These are phyloP conservation scores for Geopemphigus sp. DNA, from an alignment of 1,140 invertebrate species.

Conservation along the genomic window DNA sequence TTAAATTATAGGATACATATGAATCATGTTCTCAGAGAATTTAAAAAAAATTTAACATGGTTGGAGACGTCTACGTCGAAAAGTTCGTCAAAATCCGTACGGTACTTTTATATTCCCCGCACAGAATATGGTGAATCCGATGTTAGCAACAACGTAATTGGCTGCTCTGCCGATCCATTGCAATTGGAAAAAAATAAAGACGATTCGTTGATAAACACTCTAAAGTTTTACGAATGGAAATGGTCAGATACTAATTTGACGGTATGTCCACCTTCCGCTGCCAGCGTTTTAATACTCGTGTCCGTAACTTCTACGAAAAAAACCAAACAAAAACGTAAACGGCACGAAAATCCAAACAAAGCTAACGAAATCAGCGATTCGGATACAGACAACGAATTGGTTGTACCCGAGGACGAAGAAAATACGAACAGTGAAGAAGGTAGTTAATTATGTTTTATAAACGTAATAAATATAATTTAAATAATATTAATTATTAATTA, in stretches of 20 bases:
- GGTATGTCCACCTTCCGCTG: slow-evolving; percentile 1
- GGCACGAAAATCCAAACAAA: neutral
- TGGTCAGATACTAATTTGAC: neutral
- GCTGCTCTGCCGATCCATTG: neutral
- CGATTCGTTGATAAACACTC: neutral
- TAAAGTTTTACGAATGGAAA: slow-evolving; percentile 30
- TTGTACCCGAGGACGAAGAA: slow-evolving; percentile 1
- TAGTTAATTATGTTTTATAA: too few relatives aligned
- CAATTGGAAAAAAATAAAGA: neutral
- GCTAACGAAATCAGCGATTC: neutral
- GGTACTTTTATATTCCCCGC: slow-evolving; percentile 9
- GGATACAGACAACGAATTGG: slow-evolving; percentile 11
- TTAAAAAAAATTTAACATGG: slow-evolving; percentile 33
- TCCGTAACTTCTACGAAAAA: neutral
- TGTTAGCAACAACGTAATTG: neutral
- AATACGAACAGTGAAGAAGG: neutral
- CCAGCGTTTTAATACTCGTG: slow-evolving; percentile 9
- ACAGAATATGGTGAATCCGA: neutral
- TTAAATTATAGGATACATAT: neutral
- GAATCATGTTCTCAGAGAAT: slow-evolving; percentile 26
- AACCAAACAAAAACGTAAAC: neutral
- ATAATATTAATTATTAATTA: too few relatives aligned
- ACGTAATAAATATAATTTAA: too few relatives aligned
- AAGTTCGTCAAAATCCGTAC: neutral
- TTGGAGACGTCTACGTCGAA: neutral